A percentile compares a stretch with the other conserved stretches of the same genome.
phyloP scores from a whole-genome alignment of 1,140 invertebrate genomes.

The Megalopta genalis region DNA sequence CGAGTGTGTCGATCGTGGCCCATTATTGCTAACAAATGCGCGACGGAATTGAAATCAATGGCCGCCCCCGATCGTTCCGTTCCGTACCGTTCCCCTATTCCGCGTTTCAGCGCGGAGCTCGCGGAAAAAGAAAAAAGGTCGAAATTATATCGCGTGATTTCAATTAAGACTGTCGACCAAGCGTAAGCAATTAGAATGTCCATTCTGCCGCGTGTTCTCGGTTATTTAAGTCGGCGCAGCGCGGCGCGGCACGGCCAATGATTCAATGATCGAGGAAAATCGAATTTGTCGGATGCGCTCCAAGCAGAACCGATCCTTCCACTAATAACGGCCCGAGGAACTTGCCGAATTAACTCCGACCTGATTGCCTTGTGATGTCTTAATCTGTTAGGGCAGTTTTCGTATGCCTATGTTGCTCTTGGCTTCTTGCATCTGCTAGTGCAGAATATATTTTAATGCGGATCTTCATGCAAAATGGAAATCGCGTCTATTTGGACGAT shows the following conservation, averaged over 20 bases:
- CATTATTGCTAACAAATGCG: constrained; percentile 55
- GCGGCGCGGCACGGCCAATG: too few relatives aligned
- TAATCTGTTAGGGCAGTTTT: too few relatives aligned
- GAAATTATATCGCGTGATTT: neutral
- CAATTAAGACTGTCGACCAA: neutral
- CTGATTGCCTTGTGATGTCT: too few relatives aligned
- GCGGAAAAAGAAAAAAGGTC: neutral
- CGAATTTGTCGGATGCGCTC: neutral
- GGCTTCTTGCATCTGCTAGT: too few relatives aligned
- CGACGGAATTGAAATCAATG: constrained; percentile 12
- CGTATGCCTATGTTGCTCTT: too few relatives aligned
- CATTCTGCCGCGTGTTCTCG: neutral
- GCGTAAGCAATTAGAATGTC: constrained; percentile 11
- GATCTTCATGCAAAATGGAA: too few relatives aligned
- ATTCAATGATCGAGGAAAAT: neutral
- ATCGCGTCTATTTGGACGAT: too few relatives aligned
- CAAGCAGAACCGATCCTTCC: neutral
- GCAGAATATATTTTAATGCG: too few relatives aligned
- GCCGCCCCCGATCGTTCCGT: too few relatives aligned
- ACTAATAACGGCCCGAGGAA: too few relatives aligned
- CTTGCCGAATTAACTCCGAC: too few relatives aligned
- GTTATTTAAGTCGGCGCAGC: neutral
- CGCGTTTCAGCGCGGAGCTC: neutral
- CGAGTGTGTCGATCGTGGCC: constrained; percentile 24
- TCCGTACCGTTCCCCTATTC: neutral